These are phyloP conservation scores for Eulemur albifrons DNA, from an alignment of 2,797 vertebrate genomes.

Conservation along the genomic window DNA sequence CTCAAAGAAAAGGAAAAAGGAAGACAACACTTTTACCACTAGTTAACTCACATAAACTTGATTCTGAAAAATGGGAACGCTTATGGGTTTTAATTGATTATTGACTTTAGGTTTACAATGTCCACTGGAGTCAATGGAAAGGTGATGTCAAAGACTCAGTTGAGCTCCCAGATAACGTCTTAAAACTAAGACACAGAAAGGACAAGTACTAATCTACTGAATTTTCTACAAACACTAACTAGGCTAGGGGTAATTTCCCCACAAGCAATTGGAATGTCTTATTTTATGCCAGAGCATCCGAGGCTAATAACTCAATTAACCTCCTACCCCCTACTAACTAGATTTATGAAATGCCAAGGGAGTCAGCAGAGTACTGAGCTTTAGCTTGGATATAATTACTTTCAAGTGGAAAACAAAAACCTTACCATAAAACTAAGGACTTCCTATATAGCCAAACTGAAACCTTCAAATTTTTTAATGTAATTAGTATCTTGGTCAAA, in stretches of 20 bases:
- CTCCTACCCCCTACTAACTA: slow-evolving; percentile 54
- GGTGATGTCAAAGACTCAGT: not conserved
- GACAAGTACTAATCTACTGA: slow-evolving; percentile 35
- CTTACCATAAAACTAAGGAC: slow-evolving; percentile 29
- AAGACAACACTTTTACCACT: slow-evolving; percentile 31
- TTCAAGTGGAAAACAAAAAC: slow-evolving; percentile 68
- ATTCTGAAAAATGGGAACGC: slow-evolving; percentile 23
- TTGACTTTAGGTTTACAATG: not conserved
- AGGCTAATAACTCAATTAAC: slow-evolving; percentile 77
- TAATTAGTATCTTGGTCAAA: slow-evolving; percentile 56
- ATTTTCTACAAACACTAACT: slow-evolving; percentile 55
- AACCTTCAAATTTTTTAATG: slow-evolving; percentile 50
- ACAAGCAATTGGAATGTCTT: slow-evolving; percentile 59
- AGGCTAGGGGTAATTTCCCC: slow-evolving; percentile 58
- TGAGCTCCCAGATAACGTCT: not conserved
- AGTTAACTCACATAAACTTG: slow-evolving; percentile 28
- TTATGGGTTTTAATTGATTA: not conserved
- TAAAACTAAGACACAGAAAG: slow-evolving; percentile 57
- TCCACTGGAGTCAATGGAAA: not conserved
- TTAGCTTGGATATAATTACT: slow-evolving; percentile 68
- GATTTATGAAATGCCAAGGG: slow-evolving; percentile 72
- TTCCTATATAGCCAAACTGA: slow-evolving; percentile 23
- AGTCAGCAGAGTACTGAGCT: slow-evolving; percentile 56
- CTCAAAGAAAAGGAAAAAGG: slow-evolving; percentile 16
- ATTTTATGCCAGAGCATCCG: slow-evolving; percentile 64